These are phyloP conservation scores for Orgyia antiqua DNA, from an alignment of 2,888 invertebrate species.

Conservation along the genomic window DNA sequence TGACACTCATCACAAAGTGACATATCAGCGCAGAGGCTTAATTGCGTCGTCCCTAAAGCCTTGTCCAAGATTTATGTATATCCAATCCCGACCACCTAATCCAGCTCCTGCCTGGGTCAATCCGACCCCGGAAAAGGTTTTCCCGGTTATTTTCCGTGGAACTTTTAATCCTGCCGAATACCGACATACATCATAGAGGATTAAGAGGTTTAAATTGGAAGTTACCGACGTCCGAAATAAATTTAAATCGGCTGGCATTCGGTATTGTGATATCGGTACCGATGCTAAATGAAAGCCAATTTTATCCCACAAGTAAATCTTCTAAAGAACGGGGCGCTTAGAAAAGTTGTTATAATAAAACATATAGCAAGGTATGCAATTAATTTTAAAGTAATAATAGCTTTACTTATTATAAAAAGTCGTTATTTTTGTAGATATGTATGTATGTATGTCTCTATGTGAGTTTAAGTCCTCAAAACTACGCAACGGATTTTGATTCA, in stretches of 20 bases:
- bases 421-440: no score
- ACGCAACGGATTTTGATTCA: no score
- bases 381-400: conserved; percentile 10
- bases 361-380: conserved; percentile 18
- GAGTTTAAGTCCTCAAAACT: no score
- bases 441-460: no score
- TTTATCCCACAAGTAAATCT: conserved; percentile 68
- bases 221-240: conserved; percentile 79
- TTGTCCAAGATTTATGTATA: conserved; percentile 74
- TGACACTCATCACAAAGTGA: conserved; percentile 65
- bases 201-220: conserved; percentile 79
- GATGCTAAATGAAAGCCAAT: conserved; percentile 72
- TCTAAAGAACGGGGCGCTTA: conserved; percentile 43
- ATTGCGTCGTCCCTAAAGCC: conserved; percentile 73
- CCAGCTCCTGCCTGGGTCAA: conserved; percentile 73
- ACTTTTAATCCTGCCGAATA: conserved; percentile 78
- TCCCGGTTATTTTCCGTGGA: conserved; percentile 78
- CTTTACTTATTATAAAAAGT: no score
- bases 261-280: conserved; percentile 74
- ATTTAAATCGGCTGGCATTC: conserved; percentile 76
- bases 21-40: conserved; percentile 70
- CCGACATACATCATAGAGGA: conserved; percentile 78
- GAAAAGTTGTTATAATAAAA: conserved; percentile 35
- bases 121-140: conserved; percentile 77
- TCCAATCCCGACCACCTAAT: conserved; percentile 75